Percentiles rank a stretch among this genome's conserved stretches.
Evolutionary conservation across 2,888 invertebrate genomes (phyloP).

Genomic region (Tetrapedia diversipes): DNA sequence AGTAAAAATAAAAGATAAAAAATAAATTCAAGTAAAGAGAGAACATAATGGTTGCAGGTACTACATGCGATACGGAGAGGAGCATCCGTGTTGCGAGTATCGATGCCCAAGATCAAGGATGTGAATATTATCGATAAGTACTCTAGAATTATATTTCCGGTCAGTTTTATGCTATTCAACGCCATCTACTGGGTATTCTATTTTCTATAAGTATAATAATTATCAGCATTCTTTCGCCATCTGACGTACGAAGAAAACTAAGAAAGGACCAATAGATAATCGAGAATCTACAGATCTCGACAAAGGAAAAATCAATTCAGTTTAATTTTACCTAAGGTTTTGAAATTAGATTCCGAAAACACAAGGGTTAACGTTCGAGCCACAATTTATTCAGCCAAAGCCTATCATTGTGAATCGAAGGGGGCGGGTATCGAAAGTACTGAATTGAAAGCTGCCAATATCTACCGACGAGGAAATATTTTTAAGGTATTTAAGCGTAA

Average conservation of each 20-base stretch:
- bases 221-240: constrained; percentile 1
- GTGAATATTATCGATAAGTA: constrained; percentile 99
- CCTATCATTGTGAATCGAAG: constrained; percentile 26
- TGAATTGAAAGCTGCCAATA: constrained; percentile 68
- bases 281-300: constrained; percentile 21
- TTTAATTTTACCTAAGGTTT: background rate
- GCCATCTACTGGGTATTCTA: constrained; percentile 98
- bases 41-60: constrained; percentile 85
- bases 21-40: background rate
- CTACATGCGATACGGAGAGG: constrained; percentile 92
- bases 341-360: background rate
- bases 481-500: constrained; percentile 35
- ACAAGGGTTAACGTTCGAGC: background rate
- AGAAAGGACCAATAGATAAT: constrained; percentile 46
- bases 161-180: constrained; percentile 97
- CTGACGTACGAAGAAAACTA: background rate
- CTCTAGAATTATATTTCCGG: constrained; percentile 97
- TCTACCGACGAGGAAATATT: constrained; percentile 35
- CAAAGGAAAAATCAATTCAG: background rate
- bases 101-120: constrained; percentile 97
- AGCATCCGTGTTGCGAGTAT: constrained; percentile 93
- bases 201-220: constrained; percentile 83
- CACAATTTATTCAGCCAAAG: constrained; percentile 6
- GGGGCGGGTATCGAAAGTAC: constrained; percentile 64
- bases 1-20: background rate